These are phyloP conservation scores for Buteo buteo DNA, from an alignment of 2,113 vertebrate species.

Conservation along the genomic window DNA sequence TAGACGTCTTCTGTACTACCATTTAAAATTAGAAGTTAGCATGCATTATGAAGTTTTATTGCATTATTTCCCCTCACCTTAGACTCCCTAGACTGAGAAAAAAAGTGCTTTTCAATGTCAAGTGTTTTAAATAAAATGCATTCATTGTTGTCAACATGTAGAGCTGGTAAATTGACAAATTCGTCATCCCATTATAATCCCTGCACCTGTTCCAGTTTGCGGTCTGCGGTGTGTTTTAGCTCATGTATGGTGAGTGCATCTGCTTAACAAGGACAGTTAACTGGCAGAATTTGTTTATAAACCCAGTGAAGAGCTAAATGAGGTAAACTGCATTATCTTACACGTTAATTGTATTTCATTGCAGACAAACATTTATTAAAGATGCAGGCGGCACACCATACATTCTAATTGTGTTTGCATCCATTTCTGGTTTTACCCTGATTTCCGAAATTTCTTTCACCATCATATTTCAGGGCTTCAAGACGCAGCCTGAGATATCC, in stretches of 20 bases:
- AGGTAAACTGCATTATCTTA: slow-evolving; percentile 75
- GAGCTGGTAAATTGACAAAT: slow-evolving; percentile 55
- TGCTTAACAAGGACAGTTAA: slow-evolving; percentile 69
- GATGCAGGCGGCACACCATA: slow-evolving; percentile 64
- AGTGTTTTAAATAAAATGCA: slow-evolving; percentile 32
- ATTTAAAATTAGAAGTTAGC: not conserved
- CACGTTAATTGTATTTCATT: slow-evolving; percentile 75
- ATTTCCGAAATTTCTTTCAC: slow-evolving; percentile 42
- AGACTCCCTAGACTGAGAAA: not conserved
- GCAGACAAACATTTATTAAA: slow-evolving; percentile 74
- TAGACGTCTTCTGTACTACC: not conserved
- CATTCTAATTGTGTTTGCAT: slow-evolving; percentile 72
- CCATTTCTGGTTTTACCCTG: slow-evolving; percentile 62
- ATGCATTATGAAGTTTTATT: not conserved
- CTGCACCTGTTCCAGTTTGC: slow-evolving; percentile 72
- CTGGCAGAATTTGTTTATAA: slow-evolving; percentile 77
- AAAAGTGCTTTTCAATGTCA: not conserved
- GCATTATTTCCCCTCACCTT: not conserved
- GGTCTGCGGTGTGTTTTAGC: slow-evolving; percentile 43
- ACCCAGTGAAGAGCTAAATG: slow-evolving; percentile 72
- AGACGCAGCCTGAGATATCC: not conserved
- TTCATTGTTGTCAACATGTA: slow-evolving; percentile 23
- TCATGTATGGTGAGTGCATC: slow-evolving; percentile 63
- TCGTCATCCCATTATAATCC: slow-evolving; percentile 43
- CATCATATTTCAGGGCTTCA: not conserved